Evolutionary conservation across 2,888 invertebrate genomes (phyloP).

Genomic region (Ctenicera cuprea): DNA sequence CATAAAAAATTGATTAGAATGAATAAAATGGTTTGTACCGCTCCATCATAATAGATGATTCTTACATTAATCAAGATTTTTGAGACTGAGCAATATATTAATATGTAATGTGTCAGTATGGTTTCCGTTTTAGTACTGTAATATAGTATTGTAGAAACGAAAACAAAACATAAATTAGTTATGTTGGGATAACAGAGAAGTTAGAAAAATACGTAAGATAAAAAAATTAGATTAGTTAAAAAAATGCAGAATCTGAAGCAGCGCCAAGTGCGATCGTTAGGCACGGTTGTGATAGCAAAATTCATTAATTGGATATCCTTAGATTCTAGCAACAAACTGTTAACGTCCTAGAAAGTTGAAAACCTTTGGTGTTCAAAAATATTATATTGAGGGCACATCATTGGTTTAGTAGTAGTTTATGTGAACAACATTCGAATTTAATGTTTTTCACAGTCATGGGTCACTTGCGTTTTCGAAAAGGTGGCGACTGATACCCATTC

Average conservation of each 20-base stretch:
- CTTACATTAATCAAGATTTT: too few relatives aligned
- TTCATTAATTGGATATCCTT: constrained; percentile 44
- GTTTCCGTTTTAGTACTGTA: too few relatives aligned
- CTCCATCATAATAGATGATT: too few relatives aligned
- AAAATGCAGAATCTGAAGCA: constrained; percentile 37
- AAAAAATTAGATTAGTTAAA: constrained; percentile 12
- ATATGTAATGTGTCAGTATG: constrained; percentile 1
- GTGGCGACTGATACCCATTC: constrained; percentile 65
- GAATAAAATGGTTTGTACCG: too few relatives aligned
- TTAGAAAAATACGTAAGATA: constrained; percentile 25
- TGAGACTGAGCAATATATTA: background rate
- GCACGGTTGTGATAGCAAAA: constrained; percentile 62
- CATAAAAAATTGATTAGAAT: too few relatives aligned
- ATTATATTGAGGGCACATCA: constrained; percentile 53
- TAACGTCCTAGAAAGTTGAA: constrained; percentile 55
- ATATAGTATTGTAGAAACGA: background rate
- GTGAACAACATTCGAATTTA: constrained; percentile 22
- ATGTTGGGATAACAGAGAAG: background rate
- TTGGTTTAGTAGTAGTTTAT: constrained; percentile 44
- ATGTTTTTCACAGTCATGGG: constrained; percentile 42
- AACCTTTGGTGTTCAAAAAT: constrained; percentile 62
- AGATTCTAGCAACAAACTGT: constrained; percentile 46
- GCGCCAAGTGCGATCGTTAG: constrained; percentile 60
- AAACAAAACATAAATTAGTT: too few relatives aligned
- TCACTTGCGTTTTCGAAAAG: constrained; percentile 70